A percentile compares a stretch with the other conserved stretches of the same genome.
Evolutionary conservation across 2,113 vertebrate genomes (phyloP).

Genomic region (Callionymus lyra): DNA sequence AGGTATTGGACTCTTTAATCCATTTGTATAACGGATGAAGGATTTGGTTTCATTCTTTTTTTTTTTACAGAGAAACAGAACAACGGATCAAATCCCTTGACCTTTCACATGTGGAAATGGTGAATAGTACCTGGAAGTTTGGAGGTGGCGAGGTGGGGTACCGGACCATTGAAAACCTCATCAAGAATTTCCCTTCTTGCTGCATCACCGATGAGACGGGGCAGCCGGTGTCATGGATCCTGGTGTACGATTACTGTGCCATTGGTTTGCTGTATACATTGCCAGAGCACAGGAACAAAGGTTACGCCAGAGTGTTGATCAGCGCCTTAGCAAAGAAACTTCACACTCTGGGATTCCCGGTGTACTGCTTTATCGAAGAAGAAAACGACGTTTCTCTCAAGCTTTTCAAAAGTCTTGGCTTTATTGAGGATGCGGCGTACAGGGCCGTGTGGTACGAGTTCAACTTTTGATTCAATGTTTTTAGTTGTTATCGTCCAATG

Average conservation of each 20-base stretch:
- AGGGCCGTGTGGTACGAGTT: background rate
- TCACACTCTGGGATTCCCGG: background rate
- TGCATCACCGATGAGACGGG: constrained; percentile 3
- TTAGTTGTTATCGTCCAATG: no score
- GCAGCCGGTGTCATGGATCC: constrained; percentile 3
- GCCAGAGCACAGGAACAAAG: constrained; percentile 4
- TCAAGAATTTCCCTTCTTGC: constrained; percentile 3
- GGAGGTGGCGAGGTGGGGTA: background rate
- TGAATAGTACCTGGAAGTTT: constrained; percentile 11
- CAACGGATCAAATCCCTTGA: constrained; percentile 38
- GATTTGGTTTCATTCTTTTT: background rate
- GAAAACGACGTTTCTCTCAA: background rate
- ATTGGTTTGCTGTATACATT: constrained; percentile 5
- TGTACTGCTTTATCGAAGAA: constrained; percentile 3
- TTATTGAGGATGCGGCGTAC: constrained; percentile 4
- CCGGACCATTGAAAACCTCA: background rate
- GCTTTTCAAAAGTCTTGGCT: constrained; percentile 1
- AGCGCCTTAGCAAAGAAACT: constrained; percentile 2
- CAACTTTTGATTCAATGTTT: background rate
- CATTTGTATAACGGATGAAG: background rate
- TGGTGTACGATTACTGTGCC: background rate
- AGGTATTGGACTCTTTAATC: constrained; percentile 17
- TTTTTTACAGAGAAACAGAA: constrained; percentile 33
- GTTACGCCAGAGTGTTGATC: constrained; percentile 1
- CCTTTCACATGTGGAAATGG: constrained; percentile 24